Conservation (phyloP, 2,888 invertebrate genomes). For the Neelides folsomi region DNA sequence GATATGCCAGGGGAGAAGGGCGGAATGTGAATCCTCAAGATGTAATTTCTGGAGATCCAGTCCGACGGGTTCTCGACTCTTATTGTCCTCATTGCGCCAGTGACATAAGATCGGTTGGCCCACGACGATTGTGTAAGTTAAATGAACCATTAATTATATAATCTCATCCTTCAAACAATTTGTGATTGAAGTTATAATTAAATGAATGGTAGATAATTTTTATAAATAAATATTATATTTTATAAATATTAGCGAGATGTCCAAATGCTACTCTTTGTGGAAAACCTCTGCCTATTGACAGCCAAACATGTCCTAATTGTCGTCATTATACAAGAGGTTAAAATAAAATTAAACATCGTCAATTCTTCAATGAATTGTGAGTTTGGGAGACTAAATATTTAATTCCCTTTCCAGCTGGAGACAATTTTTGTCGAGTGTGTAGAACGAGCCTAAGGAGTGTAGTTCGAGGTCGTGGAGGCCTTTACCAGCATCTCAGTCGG, state of each 20-base stretch:
- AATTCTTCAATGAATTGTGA: not conserved
- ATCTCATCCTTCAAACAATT: not conserved
- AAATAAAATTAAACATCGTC: not conserved
- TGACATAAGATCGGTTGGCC: constrained; percentile 29
- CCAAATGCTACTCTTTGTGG: constrained; percentile 31
- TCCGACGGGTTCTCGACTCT: constrained; percentile 25
- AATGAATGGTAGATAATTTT: too few relatives aligned
- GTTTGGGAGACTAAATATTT: not conserved
- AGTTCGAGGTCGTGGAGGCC: constrained; percentile 29
- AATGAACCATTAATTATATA: not conserved
- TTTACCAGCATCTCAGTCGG: constrained; percentile 29
- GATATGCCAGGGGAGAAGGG: constrained; percentile 9
- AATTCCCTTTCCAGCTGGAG: constrained; percentile 14
- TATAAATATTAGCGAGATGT: constrained; percentile 28
- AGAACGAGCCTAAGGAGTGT: constrained; percentile 29
- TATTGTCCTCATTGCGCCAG: constrained; percentile 32
- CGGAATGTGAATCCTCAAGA: constrained; percentile 18
- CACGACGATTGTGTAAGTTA: constrained; percentile 24
- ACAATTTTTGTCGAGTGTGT: constrained; percentile 32
- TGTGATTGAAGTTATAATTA: too few relatives aligned
- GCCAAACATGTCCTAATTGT: constrained; percentile 29
- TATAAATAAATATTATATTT: too few relatives aligned
- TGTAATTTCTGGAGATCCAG: constrained; percentile 26
- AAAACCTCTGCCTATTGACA: constrained; percentile 27
- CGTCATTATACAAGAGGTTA: constrained; percentile 30